A percentile compares a stretch with the other conserved stretches of the same genome.
Conservation (phyloP, 2,113 vertebrate species). For the Alligator sinensis region DNA sequence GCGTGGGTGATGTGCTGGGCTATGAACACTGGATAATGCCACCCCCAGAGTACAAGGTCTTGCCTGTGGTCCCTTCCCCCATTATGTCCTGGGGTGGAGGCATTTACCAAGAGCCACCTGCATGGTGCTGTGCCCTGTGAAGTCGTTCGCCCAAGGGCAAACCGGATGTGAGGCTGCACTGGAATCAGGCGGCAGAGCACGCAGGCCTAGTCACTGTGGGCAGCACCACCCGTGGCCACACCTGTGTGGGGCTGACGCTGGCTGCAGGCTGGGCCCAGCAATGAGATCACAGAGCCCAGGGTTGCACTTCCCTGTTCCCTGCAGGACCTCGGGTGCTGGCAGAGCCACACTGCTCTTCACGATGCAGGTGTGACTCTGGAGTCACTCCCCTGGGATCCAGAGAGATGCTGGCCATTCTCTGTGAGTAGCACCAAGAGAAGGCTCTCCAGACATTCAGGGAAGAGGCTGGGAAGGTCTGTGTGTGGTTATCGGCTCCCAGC, state of each 20-base stretch:
- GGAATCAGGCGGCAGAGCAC: too few species aligned
- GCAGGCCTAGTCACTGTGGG: background rate
- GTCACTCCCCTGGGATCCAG: background rate
- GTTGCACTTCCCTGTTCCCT: background rate
- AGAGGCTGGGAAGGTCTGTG: background rate
- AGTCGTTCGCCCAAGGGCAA: background rate
- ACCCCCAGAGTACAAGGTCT: background rate
- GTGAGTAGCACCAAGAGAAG: background rate
- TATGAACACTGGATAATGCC: background rate
- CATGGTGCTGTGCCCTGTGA: background rate
- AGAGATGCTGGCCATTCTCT: background rate
- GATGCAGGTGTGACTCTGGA: background rate
- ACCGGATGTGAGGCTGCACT: background rate
- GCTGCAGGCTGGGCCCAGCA: background rate
- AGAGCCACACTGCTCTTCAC: background rate
- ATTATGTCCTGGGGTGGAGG: background rate
- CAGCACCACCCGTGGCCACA: background rate
- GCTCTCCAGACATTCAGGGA: background rate
- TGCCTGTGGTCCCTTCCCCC: too few species aligned
- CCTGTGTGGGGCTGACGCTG: accelerated
- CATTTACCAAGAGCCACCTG: background rate
- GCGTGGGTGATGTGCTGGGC: background rate
- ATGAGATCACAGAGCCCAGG: accelerated
- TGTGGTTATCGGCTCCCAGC: background rate
- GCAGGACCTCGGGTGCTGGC: background rate